Evolutionary conservation across 2,113 vertebrate species (phyloP).

Genomic region (Oncorhynchus masou): DNA sequence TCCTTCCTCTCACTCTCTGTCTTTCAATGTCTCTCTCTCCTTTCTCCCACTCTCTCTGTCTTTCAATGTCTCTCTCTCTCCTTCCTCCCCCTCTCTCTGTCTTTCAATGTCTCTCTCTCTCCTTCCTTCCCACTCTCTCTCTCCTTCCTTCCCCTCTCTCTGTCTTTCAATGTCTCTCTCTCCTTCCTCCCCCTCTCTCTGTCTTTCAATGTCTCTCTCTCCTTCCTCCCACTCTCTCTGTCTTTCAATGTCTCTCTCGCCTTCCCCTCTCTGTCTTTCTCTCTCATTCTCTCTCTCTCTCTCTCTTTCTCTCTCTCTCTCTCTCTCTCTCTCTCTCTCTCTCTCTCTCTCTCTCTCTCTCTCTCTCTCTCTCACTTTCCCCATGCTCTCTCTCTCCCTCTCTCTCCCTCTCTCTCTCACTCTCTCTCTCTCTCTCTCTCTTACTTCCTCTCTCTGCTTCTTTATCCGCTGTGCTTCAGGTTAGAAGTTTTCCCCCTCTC

Average conservation of each 20-base stretch:
- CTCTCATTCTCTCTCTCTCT: slow-evolving; percentile 6
- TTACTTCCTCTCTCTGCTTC: slow-evolving; percentile 68
- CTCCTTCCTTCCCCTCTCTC: slow-evolving; percentile 61
- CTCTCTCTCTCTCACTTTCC: slow-evolving; percentile 51
- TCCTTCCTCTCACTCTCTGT: background rate
- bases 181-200: slow-evolving; percentile 8
- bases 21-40: background rate
- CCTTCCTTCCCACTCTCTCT: slow-evolving; percentile 31
- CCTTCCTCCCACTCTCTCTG: slow-evolving; percentile 2
- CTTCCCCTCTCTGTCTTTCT: slow-evolving; percentile 35
- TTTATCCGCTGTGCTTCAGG: slow-evolving; percentile 66
- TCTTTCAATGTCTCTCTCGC: slow-evolving; percentile 38
- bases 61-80: too few species aligned
- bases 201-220: too few species aligned
- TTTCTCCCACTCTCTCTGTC: slow-evolving; percentile 9
- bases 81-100: too few species aligned
- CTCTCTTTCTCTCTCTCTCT: background rate
- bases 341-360: slow-evolving; percentile 65
- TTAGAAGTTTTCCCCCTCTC: slow-evolving; percentile 81
- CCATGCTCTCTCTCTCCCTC: background rate
- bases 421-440: slow-evolving; percentile 51
- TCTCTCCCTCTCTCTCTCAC: slow-evolving; percentile 52
- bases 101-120: too few species aligned
- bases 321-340: slow-evolving; percentile 13
- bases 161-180: too few species aligned